Percentiles rank a stretch among this genome's conserved stretches.
phyloP scores from a whole-genome alignment of 2,113 vertebrate genomes.

The Triplophysa tibetana region DNA sequence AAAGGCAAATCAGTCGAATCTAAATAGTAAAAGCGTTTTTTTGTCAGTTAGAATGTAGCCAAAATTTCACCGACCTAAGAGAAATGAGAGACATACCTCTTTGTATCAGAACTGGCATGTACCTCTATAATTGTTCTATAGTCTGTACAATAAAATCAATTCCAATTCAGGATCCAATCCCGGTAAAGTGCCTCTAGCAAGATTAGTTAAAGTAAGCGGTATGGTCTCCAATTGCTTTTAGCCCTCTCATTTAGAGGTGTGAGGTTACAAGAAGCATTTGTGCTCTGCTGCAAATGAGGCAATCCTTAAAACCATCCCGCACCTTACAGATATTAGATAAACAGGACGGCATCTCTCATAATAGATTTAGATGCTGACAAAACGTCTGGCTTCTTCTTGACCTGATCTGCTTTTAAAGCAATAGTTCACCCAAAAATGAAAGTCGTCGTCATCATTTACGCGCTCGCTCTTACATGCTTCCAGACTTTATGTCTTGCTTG shows the following conservation, averaged over 20 bases:
- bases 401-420: constrained; percentile 5
- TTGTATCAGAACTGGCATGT: constrained; percentile 27
- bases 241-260: constrained; percentile 53
- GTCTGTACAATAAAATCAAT: constrained; percentile 56
- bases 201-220: constrained; percentile 55
- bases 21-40: constrained; percentile 16
- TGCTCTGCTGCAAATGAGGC: constrained; percentile 44
- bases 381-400: background rate
- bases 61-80: background rate
- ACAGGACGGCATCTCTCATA: background rate
- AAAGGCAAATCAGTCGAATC: background rate
- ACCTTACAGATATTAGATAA: constrained; percentile 14
- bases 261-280: constrained; percentile 46
- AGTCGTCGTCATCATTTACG: too few species aligned
- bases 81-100: background rate
- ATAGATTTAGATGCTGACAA: constrained; percentile 14
- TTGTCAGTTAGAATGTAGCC: background rate
- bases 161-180: constrained; percentile 56
- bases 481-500: too few species aligned
- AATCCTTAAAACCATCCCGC: constrained; percentile 23
- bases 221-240: constrained; percentile 50
- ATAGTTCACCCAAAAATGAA: background rate
- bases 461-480: too few species aligned
- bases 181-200: constrained; percentile 51
- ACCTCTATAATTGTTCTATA: constrained; percentile 44